Base-by-base conservation (phyloP, 2,797 vertebrate genomes). In the Austrolebias charrua region DNA sequence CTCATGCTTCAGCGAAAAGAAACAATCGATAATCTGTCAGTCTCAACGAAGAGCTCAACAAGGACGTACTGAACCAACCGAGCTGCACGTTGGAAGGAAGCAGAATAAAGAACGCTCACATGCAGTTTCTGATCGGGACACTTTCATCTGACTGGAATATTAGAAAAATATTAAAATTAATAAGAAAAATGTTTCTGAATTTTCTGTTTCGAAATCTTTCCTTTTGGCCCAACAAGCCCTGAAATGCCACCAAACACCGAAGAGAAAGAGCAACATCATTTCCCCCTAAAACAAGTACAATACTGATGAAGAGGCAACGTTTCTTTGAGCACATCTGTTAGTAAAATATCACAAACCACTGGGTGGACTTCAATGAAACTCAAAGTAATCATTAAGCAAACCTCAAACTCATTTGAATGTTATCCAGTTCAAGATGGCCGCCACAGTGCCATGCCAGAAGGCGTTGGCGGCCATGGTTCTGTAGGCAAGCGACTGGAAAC, bases 1-100 rank as follows among this genome's bases (percentile, higher is more conserved):
- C 53, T 53, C 57, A 35, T 31, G 38, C 9, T 64, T 69, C 66
- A 50, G 40, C 60, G 53, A 50, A 40, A 40, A 40, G 2, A 55
- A 13, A 24, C 1, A 8, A 42, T 49, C 56, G 45, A 24, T 56
- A 48, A 48, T 24, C 20, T 16, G 31, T 4, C 4, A 0, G 18
- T 2, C 9, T 15, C 3, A 40, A 5, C 33, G 38, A 45, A 50
- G 49, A 40, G n/a, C 54, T 54, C 13, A 9, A 8, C n/a, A 24
- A 11, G 10, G 10, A 40, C 8, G 19, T 49, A 8, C 35, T 20
- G 14, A 66, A 33, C 11, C 9, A 38, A 24, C 24, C 24, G 24
- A 31, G 19, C 19, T 13, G 40, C 6, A 1, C 16, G 18, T 28
- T 3, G 8, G 4, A 44, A 53, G 13, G 48, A 48, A 5, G 29